Evolutionary conservation across 2,797 vertebrate genomes (phyloP).

Genomic region (Orientallactaga sibirica): DNA sequence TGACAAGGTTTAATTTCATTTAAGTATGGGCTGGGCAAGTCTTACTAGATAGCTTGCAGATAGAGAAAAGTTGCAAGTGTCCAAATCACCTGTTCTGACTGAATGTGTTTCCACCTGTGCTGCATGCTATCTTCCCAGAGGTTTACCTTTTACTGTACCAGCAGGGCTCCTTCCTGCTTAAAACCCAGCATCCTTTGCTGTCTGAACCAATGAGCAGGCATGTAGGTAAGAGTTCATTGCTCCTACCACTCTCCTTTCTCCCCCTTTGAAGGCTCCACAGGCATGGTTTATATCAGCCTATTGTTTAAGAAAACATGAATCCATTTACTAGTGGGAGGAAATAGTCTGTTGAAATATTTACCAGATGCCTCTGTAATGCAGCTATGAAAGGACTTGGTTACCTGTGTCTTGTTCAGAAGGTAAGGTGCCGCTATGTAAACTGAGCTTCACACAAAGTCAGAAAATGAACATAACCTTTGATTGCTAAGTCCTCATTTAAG

Average conservation of each 20-base stretch:
- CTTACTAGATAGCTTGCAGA: conserved; percentile 46
- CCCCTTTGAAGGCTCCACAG: not conserved
- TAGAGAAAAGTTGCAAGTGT: conserved; percentile 49
- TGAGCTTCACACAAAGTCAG: not conserved
- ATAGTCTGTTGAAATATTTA: not conserved
- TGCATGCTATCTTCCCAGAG: not conserved
- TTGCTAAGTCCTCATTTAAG: conserved; percentile 33
- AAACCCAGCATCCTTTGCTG: not conserved
- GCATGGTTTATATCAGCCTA: not conserved
- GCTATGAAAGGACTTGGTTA: not conserved
- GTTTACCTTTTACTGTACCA: conserved; percentile 4
- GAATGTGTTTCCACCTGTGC: conserved; percentile 18
- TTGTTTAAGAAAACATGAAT: not conserved
- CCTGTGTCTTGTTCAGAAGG: not conserved
- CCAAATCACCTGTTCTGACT: conserved; percentile 20
- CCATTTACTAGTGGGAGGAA: not conserved
- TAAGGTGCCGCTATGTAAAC: not conserved
- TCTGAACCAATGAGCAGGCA: not conserved
- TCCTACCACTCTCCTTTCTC: not conserved
- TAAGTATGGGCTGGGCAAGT: conserved; percentile 49
- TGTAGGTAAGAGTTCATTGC: not conserved
- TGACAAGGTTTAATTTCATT: conserved; percentile 62
- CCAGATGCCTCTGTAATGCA: not conserved
- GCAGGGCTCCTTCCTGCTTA: not conserved
- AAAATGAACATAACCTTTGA: conserved; percentile 56